Base-by-base conservation (phyloP, 2,888 invertebrate genomes). In the Ennomos quercinarius region DNA sequence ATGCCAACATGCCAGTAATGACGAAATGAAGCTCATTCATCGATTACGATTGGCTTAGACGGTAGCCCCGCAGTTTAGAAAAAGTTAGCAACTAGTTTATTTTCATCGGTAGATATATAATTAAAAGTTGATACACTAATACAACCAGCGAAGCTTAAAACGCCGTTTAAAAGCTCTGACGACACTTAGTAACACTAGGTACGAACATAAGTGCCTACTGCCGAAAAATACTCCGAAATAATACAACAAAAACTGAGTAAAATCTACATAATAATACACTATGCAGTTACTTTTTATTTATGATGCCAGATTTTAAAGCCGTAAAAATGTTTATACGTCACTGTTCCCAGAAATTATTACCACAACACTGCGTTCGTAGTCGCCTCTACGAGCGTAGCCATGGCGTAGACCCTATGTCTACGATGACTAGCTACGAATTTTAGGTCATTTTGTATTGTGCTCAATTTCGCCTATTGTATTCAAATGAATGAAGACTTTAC, bases 251-350 rank as follows among this genome's bases (percentile, higher is more conserved):
- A 66, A 66, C 68, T 65, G 54, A 47, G 51, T 64, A 68, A 64
- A 70, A 75, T 70, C 67, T 66, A 66, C 68, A 77, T 72, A 73
- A 77, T 79, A 79, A 76, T 70, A 71, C 70, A 70, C 49, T 64
- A 66, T 61, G 67, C 74, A 71, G 72, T 80, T 78, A 72, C 54
- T 68, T 72, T 43, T 76, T 73, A 78, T 78, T 77, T 73, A 76
- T 71, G 67, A 60, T 55, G 57, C 64, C 57, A 63, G 65, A 68
- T 71, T 71, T 73, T 73, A 71, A 75, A 76, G 74, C 69, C 67
- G 70, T 74, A 63, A 69, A 65, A 73, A 71, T 67, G 70, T 70
- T 75, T 72, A 70, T 69, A 71, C 64, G 68, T 66, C 65, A 71
- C 71, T 70, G 69, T 64, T 59, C 39, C 63, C 47, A 61, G 61